These are phyloP conservation scores for Oryzias javanicus DNA, from an alignment of 2,113 vertebrate species.

Conservation along the genomic window DNA sequence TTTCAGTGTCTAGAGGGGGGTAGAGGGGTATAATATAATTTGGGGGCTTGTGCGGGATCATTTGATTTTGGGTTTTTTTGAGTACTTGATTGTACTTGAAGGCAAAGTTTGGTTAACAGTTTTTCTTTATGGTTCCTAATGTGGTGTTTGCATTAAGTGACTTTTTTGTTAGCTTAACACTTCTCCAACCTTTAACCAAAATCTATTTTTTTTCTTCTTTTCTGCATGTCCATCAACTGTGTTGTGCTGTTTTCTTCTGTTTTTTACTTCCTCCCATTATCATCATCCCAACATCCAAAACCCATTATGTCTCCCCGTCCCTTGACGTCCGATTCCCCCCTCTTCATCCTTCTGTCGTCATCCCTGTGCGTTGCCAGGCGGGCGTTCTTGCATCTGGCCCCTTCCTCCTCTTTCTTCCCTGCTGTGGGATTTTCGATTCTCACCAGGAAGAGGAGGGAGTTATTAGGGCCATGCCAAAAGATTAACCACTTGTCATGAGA, in stretches of 20 bases:
- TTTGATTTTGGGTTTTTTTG: too few species aligned
- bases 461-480: constrained; percentile 52
- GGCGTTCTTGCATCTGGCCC: constrained; percentile 41
- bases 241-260: too few species aligned
- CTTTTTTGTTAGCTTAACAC: too few species aligned
- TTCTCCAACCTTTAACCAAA: too few species aligned
- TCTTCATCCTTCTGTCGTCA: constrained; percentile 35
- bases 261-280: constrained; percentile 21
- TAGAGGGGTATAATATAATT: too few species aligned
- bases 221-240: too few species aligned
- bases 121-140: too few species aligned
- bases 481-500: constrained; percentile 64
- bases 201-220: too few species aligned
- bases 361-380: constrained; percentile 28
- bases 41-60: too few species aligned
- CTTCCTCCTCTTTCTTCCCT: constrained; percentile 32
- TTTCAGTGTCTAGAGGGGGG: constrained; percentile 4
- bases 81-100: too few species aligned
- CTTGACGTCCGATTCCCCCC: constrained; percentile 31
- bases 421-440: constrained; percentile 56
- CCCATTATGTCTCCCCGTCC: constrained; percentile 42
- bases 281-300: constrained; percentile 26
- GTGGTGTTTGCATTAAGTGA: too few species aligned
- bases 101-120: too few species aligned
- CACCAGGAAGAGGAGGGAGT: constrained; percentile 62